Conservation (phyloP, 2,797 vertebrate genomes). For the Anguilla megastoma region DNA sequence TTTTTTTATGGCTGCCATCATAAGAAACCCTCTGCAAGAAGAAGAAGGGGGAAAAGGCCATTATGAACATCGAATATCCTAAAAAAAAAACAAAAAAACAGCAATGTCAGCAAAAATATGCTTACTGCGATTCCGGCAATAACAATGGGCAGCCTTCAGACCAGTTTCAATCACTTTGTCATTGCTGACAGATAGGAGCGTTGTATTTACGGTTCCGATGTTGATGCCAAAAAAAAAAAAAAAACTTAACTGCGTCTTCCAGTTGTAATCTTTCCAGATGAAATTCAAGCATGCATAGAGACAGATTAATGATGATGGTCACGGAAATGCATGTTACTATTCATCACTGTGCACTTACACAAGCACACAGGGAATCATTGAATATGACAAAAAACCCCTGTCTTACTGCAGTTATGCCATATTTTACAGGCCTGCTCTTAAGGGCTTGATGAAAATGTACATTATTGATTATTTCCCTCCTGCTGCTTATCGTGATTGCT, state of each 20-base stretch:
- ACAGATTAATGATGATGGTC: conserved; percentile 26
- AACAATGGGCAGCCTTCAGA: conserved; percentile 1
- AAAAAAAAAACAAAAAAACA: background rate
- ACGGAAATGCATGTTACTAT: conserved; percentile 8
- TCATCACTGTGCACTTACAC: conserved; percentile 17
- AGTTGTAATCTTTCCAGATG: conserved; percentile 26
- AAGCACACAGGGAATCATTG: background rate
- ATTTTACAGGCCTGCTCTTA: background rate
- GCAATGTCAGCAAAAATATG: conserved; percentile 17
- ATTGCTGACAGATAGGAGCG: background rate
- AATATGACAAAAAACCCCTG: background rate
- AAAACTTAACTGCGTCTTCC: conserved; percentile 25
- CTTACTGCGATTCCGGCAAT: conserved; percentile 12
- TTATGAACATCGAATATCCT: conserved; percentile 22
- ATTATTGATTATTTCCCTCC: conserved; percentile 12
- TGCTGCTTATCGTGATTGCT: background rate
- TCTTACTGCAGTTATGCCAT: background rate
- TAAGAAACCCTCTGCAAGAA: conserved; percentile 20
- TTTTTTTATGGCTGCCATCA: conserved; percentile 30
- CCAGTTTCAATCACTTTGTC: background rate
- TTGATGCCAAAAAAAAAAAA: background rate
- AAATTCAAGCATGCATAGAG: conserved; percentile 15
- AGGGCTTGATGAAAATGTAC: conserved; percentile 2
- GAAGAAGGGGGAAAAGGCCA: conserved; percentile 6
- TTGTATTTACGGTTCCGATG: conserved; percentile 11